phyloP scores from a whole-genome alignment of 2,888 invertebrate genomes.

The Caenorhabditis macrosperma region DNA sequence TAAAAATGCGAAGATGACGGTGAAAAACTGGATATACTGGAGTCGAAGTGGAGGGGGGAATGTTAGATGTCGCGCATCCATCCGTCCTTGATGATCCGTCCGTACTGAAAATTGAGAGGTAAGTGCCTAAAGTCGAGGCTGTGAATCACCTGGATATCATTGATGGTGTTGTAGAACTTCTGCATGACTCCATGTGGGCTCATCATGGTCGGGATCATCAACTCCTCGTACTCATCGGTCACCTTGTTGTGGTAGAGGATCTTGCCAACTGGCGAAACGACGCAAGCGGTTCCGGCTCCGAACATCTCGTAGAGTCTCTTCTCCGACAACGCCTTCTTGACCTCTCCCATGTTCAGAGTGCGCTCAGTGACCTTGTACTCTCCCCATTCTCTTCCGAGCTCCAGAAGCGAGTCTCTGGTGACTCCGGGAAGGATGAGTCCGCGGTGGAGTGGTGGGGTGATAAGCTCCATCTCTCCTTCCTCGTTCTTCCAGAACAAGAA shows the following conservation, averaged over 20 bases:
- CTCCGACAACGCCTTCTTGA: constrained; percentile 86
- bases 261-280: constrained; percentile 92
- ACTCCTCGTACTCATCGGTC: constrained; percentile 83
- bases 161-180: constrained; percentile 86
- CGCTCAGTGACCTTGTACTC: constrained; percentile 88
- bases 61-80: constrained; percentile 71
- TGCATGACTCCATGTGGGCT: constrained; percentile 87
- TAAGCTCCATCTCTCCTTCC: constrained; percentile 91
- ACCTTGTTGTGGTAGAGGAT: constrained; percentile 86
- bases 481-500: constrained; percentile 92
- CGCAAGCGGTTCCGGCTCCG: constrained; percentile 97
- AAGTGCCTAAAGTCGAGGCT: neutral
- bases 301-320: constrained; percentile 93
- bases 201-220: constrained; percentile 83
- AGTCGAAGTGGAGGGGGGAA: neutral
- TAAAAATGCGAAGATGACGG: constrained; percentile 49
- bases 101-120: constrained; percentile 71
- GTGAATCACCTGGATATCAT: constrained; percentile 87
- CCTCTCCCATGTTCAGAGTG: constrained; percentile 89
- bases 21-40: neutral
- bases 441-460: constrained; percentile 91
- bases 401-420: constrained; percentile 90
- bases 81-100: constrained; percentile 72
- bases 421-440: constrained; percentile 96
- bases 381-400: constrained; percentile 88